Conservation (phyloP, 2,113 vertebrate species). For the Cavia porcellus region DNA sequence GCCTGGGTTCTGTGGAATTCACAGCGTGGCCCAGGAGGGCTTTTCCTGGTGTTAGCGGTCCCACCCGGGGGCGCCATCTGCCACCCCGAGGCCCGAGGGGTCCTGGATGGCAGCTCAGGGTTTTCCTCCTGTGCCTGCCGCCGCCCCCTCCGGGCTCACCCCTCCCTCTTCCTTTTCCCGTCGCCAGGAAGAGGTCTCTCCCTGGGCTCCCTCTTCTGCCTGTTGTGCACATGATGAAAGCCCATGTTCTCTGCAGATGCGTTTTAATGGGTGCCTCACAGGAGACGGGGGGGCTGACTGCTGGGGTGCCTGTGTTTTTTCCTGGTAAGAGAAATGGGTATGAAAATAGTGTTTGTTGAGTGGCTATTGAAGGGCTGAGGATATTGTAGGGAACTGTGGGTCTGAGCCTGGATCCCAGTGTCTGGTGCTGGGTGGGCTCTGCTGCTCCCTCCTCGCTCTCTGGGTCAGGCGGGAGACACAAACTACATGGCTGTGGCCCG, state of each 20-base stretch:
- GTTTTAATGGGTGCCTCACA: not conserved
- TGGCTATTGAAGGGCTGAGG: fast-evolving
- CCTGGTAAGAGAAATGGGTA: not conserved
- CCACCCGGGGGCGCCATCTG: not conserved
- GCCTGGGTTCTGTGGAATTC: not conserved
- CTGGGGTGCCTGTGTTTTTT: not conserved
- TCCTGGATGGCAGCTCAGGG: not conserved
- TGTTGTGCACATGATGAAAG: not conserved
- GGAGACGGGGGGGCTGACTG: not conserved
- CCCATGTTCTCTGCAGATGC: not conserved
- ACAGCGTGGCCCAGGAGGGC: not conserved
- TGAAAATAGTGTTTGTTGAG: not conserved
- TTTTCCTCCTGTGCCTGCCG: not conserved
- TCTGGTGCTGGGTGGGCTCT: not conserved
- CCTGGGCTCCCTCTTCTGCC: not conserved
- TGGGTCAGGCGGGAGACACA: not conserved
- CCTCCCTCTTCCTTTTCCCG: not conserved
- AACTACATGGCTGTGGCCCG: not conserved
- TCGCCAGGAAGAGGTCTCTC: not conserved
- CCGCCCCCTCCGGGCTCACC: not conserved
- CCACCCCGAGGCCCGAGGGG: not conserved
- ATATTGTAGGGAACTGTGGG: fast-evolving
- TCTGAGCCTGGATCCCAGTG: not conserved
- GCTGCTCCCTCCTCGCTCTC: not conserved
- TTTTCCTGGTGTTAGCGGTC: not conserved